phyloP scores from a whole-genome alignment of 2,113 vertebrate species.

The Macheiramphus alcinus region DNA sequence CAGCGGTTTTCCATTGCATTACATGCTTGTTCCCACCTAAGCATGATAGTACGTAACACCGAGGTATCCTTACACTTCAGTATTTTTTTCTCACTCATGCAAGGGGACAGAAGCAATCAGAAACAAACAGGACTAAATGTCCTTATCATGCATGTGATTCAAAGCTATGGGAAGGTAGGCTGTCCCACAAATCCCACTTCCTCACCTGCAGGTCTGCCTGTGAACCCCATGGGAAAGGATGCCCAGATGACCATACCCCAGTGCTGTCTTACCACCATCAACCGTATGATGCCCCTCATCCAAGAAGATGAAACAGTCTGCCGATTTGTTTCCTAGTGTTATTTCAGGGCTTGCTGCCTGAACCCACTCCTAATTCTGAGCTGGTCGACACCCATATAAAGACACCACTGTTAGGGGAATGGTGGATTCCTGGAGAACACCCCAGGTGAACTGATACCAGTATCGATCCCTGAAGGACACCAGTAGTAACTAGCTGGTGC shows the following conservation, averaged over 20 bases:
- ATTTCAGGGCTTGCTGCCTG: neutral
- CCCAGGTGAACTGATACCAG: neutral
- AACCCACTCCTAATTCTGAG: neutral
- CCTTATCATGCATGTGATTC: neutral
- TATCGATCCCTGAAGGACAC: neutral
- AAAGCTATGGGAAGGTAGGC: neutral
- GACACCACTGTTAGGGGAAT: neutral
- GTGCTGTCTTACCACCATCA: neutral
- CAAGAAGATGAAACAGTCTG: neutral
- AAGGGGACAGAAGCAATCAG: neutral
- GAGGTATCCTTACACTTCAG: neutral
- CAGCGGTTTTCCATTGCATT: neutral
- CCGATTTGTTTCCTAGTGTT: neutral
- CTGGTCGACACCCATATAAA: neutral
- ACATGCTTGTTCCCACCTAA: neutral
- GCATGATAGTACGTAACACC: fast-evolving
- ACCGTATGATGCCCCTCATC: fast-evolving
- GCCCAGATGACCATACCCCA: neutral
- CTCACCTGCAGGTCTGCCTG: neutral
- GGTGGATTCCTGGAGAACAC: neutral
- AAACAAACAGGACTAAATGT: neutral
- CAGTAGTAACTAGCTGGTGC: neutral
- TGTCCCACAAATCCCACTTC: neutral
- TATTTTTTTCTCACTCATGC: neutral
- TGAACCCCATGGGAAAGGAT: neutral